Conservation (phyloP, 2,888 invertebrate genomes). For the Spisula solida region DNA sequence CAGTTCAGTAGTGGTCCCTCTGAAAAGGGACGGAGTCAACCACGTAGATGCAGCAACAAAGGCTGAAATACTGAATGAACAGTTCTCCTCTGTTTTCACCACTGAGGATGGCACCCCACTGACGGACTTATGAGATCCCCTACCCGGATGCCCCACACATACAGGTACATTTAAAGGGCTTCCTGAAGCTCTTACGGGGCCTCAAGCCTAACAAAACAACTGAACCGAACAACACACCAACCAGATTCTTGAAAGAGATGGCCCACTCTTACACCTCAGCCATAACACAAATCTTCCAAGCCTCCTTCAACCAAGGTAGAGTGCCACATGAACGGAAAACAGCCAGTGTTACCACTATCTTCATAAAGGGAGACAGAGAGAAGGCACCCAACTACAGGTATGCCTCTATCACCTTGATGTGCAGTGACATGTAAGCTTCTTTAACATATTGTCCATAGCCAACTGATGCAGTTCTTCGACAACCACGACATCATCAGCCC, state of each 20-base stretch:
- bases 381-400: conserved; percentile 37
- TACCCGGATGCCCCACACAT: neutral
- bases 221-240: conserved; percentile 29
- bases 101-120: neutral
- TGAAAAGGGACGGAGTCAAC: conserved; percentile 29
- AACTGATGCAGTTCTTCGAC: conserved; percentile 31
- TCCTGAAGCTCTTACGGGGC: conserved; percentile 45
- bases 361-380: conserved; percentile 43
- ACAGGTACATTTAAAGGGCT: neutral
- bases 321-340: conserved; percentile 33
- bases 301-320: conserved; percentile 23
- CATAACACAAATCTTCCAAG: conserved; percentile 29
- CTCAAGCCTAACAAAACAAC: conserved; percentile 47
- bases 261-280: conserved; percentile 26
- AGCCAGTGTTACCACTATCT: conserved; percentile 38
- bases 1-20: neutral
- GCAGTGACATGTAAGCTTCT: conserved; percentile 39
- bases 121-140: neutral
- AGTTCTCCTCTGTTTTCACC: conserved; percentile 35
- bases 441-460: conserved; percentile 43
- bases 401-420: conserved; percentile 36
- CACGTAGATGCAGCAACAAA: conserved; percentile 8
- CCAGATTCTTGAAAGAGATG: conserved; percentile 36
- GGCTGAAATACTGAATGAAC: conserved; percentile 25
- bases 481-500: neutral